A percentile compares a stretch with the other conserved stretches of the same genome.
Evolutionary conservation across 2,113 vertebrate species (phyloP).

Genomic region (Carollia perspicillata): DNA sequence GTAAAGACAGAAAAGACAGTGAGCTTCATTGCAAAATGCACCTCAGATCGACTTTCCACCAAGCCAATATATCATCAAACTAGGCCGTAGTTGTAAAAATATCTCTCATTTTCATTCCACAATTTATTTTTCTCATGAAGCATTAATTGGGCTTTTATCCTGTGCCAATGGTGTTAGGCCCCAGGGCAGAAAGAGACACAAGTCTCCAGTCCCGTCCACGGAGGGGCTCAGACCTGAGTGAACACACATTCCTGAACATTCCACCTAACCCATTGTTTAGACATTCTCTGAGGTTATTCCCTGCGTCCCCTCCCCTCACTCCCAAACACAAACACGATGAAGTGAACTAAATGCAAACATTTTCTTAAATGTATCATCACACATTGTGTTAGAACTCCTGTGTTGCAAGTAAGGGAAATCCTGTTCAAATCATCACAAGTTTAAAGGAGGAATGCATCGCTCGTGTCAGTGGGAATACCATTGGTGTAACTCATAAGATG

Average conservation of each 20-base stretch:
- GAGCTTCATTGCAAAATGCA: not conserved
- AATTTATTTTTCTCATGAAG: not conserved
- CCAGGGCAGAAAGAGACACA: not conserved
- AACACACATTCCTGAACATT: not conserved
- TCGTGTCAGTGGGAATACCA: not conserved
- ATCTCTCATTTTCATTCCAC: not conserved
- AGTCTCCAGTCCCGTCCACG: not conserved
- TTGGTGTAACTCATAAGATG: not conserved
- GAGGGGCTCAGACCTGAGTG: not conserved
- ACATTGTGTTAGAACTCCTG: not conserved
- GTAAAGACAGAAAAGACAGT: not conserved
- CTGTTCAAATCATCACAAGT: not conserved
- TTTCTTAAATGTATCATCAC: not conserved
- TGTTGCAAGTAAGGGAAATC: not conserved
- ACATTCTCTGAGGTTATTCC: not conserved
- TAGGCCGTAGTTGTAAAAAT: not conserved
- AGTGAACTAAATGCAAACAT: not conserved
- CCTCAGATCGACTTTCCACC: not conserved
- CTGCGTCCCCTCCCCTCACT: fast-evolving
- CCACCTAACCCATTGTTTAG: not conserved
- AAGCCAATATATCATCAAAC: not conserved
- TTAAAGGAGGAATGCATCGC: not conserved
- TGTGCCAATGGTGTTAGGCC: not conserved
- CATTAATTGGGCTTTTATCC: not conserved
- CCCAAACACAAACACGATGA: not conserved